phyloP scores from a whole-genome alignment of 2,888 invertebrate species.

The Cremastinae sp. region DNA sequence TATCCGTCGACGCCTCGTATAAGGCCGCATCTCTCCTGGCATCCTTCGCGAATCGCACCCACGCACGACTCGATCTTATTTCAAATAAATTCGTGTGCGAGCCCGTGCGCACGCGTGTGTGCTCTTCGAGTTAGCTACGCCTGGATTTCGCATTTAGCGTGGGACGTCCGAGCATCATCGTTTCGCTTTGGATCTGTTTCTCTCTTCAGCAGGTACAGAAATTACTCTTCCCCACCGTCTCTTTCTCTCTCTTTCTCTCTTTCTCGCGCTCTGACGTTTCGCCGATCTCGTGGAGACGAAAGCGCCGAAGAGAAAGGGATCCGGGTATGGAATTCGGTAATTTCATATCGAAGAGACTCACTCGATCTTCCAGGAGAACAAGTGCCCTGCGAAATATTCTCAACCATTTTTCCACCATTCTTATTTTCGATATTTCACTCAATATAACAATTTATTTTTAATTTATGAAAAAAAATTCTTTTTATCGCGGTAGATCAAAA shows the following conservation, averaged over 20 bases:
- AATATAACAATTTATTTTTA: no score
- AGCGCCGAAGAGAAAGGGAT: slow-evolving; percentile 44
- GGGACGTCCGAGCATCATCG: slow-evolving; percentile 47
- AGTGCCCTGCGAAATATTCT: not conserved
- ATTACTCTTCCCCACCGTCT: no score
- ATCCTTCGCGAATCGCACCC: slow-evolving; percentile 73
- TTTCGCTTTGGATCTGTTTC: slow-evolving; percentile 42
- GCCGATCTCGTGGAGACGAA: slow-evolving; percentile 44
- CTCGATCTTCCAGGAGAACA: slow-evolving; percentile 13
- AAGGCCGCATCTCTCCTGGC: slow-evolving; percentile 70
- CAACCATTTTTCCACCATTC: not conserved
- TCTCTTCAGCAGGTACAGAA: slow-evolving; percentile 55
- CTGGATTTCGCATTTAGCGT: slow-evolving; percentile 47
- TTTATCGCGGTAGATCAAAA: no score
- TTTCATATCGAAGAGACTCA: slow-evolving; percentile 13
- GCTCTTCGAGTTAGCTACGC: slow-evolving; percentile 33
- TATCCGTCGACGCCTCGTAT: slow-evolving; percentile 64
- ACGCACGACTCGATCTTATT: slow-evolving; percentile 63
- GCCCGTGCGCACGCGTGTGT: not conserved
- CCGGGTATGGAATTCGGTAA: slow-evolving; percentile 30
- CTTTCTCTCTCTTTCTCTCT: no score
- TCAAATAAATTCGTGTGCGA: not conserved
- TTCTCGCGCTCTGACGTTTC: slow-evolving; percentile 24
- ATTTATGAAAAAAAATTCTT: no score
- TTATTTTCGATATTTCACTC: no score